Base-by-base conservation (phyloP, 2,113 vertebrate genomes). In the Perca fluviatilis region DNA sequence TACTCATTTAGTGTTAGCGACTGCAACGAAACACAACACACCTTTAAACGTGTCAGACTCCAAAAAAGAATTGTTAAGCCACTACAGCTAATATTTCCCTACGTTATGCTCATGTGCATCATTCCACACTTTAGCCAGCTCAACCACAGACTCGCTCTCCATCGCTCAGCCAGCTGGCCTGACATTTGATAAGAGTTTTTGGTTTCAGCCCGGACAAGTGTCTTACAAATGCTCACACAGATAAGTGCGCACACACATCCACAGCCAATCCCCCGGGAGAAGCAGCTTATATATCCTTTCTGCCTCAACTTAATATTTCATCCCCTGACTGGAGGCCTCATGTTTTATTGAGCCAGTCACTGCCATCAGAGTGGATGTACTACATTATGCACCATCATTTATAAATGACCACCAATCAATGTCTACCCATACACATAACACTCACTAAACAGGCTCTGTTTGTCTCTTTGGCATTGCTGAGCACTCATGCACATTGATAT, bases 341-440 rank as follows among this genome's bases (percentile, higher is more conserved):
- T 95, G 85, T 93, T 95, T 94, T 93, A 95, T 93, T 92, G 87
- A 95, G 76, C 50, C 74, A 10, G 67, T 80, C 74, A 1, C 76
- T 83, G 86, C 86, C 86, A 85, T 87, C 60, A 51, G 79, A 76
- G 85, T 67, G 76, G 89, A 89, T 92, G 89, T 93, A 86, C 76
- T 79, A 92, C 93, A 93, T 95, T 93, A 94, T 91, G 92, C 92
- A 88, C 72, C 86, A 93, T 94, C 84, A 92, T 89, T 94, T 92
- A 93, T 91, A 87, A 89, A 93, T 92, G 91, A 75, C 66, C 50
- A 67, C 86, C 89, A 90, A 91, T 94, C 93, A 93, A 68, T 74
- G 85, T 87, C 85, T 61, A 54, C 69, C 54, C 70, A 77, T 62
- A 82, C 50, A 71, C 80, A 81, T 72, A 74, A 73, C 76, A 56